Evolutionary conservation across 1,140 invertebrate species (phyloP), one percentile per base, ranked within the genome.

Genomic region (Oscheius sp.): DNA sequence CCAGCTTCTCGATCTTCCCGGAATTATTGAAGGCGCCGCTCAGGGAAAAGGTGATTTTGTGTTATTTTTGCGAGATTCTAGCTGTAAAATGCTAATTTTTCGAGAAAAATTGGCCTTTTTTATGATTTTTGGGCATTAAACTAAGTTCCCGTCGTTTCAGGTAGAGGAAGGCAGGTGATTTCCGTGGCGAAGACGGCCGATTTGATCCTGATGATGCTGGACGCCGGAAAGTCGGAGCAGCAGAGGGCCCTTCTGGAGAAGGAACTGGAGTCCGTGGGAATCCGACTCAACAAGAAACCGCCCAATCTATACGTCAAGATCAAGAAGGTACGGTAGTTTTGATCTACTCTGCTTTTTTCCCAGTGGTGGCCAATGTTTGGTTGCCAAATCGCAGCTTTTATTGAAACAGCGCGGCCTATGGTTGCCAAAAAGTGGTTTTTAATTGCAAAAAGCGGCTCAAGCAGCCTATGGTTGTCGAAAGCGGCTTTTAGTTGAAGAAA

Each of bases 21-120:
- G 97, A 88, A 99, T 99, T 86, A 99, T 99, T 85, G 97, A 99
- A 88, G 97, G 97, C 76, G 97, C 97, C 23, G 98, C 99, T 85
- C 96, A 99, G 85, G 93, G 93, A 49, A 97, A 97, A 87, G 95
- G 95, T 88, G 55, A 45, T 45, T 59, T 13, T 59, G 15, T 20
- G 13, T 59, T 20, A 59, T 23, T 59, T 59, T 59, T 20, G 13
- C 15, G 13, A 31, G 23, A 59, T 59, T 59, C 23, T 28, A 59
- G 13, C 15, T n/a, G n/a, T n/a, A n/a, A n/a, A n/a, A n/a, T n/a
- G n/a, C n/a, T n/a, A n/a, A n/a, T n/a, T n/a, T n/a, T n/a, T n/a
- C n/a, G n/a, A n/a, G n/a, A n/a, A n/a, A n/a, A n/a, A n/a, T n/a
- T n/a, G n/a, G n/a, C n/a, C n/a, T n/a, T n/a, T n/a, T n/a, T n/a